These are phyloP conservation scores for Neosilurus mollespiculum DNA, from an alignment of 2,797 vertebrate species.

Conservation along the genomic window DNA sequence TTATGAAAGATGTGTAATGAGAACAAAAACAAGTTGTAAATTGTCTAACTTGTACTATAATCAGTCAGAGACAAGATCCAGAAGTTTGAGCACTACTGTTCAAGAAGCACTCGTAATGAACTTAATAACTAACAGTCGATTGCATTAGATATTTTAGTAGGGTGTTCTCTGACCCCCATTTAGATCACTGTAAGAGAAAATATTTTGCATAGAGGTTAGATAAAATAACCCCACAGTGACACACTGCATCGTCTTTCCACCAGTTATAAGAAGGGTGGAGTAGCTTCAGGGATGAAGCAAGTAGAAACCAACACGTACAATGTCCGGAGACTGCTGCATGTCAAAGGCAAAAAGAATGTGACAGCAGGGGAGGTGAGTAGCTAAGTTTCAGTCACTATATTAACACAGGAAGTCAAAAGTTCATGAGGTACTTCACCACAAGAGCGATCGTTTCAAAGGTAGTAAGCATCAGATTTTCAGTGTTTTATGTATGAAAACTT, in stretches of 20 bases:
- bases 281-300: constrained; percentile 81
- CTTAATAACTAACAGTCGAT: neutral
- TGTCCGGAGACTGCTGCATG: constrained; percentile 76
- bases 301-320: constrained; percentile 82
- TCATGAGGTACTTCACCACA: neutral
- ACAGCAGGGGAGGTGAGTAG: constrained; percentile 77
- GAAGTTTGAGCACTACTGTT: neutral
- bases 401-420: constrained; percentile 14
- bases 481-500: neutral
- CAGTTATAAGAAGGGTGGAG: constrained; percentile 76
- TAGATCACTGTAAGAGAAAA: neutral
- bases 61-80: neutral
- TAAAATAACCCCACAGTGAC: neutral
- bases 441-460: neutral
- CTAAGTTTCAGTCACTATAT: neutral
- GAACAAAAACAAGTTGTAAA: neutral
- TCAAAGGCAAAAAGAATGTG: constrained; percentile 85
- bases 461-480: too few relatives aligned
- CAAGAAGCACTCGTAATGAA: neutral
- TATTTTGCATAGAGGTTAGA: neutral
- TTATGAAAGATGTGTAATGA: neutral
- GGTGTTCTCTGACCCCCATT: neutral
- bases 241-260: neutral
- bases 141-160: neutral
- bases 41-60: neutral